Evolutionary conservation across 2,797 vertebrate species (phyloP), one percentile per base, ranked within the genome.

Genomic region (Cynodonichthys magdalenae): DNA sequence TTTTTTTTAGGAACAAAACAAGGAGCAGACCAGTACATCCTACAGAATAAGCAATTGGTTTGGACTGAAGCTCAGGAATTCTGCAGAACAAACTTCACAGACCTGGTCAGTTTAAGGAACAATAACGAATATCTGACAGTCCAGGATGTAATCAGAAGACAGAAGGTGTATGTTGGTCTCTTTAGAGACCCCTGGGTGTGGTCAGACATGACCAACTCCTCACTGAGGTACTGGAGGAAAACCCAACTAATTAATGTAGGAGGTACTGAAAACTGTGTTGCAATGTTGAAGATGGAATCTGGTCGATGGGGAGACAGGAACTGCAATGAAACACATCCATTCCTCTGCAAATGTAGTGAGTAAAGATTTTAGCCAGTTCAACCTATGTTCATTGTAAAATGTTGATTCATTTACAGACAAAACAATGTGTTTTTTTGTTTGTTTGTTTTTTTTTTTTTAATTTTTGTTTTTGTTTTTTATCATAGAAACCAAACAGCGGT

Each of bases 181-280:
- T 31, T 55, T 48, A 70, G 20, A 44, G 79, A 78, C 8, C 14
- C 41, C 2, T 77, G 65, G 71, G 0, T 0, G 7, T 81, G 79
- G 75, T 77, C 71, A 6, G 54, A 42, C 24, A 20, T 46, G 15
- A 56, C 28, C 1, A 2, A 60, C 51, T 75, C 79, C 6, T 78
- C 71, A 0, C 19, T 78, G 3, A 75, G 75, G 70, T 46, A 71
- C 34, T 81, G 71, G 71, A 34, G 0, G 7, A 1, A 15, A 34
- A 4, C 0, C 0, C 1, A 2, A 46, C 0, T 0, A 0, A 4
- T 66, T 1, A 0, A 0, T 1, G 8, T 53, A 7, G 0, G 0
- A n/a, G 0, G 0, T 3, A 0, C 0, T 0, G 0, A 5, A 4
- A 0, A 9, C 1, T 76, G 77, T 70, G 73, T 10, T 12, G 56